Evolutionary conservation across 2,797 vertebrate genomes (phyloP).

Genomic region (Ptychadena robeensis): DNA sequence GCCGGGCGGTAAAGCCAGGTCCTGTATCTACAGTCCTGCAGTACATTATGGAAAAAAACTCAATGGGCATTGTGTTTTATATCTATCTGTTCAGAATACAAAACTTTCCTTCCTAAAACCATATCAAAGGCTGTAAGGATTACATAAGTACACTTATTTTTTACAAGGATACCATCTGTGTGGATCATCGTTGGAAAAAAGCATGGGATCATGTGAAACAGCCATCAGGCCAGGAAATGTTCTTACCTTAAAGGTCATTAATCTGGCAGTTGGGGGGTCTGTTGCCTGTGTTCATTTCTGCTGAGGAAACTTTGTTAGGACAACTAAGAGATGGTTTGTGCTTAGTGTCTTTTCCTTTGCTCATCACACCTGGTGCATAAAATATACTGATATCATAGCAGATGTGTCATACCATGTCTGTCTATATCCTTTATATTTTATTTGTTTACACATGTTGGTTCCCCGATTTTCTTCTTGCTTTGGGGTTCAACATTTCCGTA

Average conservation of each 20-base stretch:
- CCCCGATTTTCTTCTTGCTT: too few species aligned
- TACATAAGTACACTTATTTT: background rate
- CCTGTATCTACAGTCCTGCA: too few species aligned
- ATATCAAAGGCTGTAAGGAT: background rate
- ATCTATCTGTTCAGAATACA: too few species aligned
- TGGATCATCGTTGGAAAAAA: background rate
- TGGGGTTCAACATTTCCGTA: too few species aligned
- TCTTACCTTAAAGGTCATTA: background rate
- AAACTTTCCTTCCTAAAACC: background rate
- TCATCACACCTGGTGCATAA: background rate
- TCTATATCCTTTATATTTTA: too few species aligned
- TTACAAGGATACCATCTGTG: background rate
- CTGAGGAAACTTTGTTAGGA: background rate
- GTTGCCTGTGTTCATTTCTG: background rate
- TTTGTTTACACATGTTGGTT: too few species aligned
- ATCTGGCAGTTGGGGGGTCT: background rate
- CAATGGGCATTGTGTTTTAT: too few species aligned
- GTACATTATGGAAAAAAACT: too few species aligned
- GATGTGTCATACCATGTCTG: background rate
- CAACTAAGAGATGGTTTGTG: background rate
- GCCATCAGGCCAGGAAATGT: background rate
- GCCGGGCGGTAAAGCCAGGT: too few species aligned
- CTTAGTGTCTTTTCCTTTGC: background rate
- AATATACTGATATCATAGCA: background rate
- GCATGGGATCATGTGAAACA: background rate